A percentile compares a stretch with the other conserved stretches of the same genome.
Evolutionary conservation across 1,140 invertebrate genomes (phyloP).

Genomic region (Psilanteris sp.): DNA sequence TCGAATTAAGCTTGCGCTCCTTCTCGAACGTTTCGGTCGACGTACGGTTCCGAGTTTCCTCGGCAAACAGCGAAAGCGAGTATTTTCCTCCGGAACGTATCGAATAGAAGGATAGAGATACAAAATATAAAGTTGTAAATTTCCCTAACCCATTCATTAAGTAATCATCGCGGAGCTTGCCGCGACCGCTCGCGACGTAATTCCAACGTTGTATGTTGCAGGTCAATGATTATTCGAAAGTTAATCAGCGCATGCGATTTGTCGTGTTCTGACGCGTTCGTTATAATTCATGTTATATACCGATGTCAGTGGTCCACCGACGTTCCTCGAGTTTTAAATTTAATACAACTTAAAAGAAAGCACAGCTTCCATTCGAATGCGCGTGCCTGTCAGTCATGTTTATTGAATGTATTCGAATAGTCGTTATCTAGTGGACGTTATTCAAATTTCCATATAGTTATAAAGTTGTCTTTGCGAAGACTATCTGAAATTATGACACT

Average conservation of each 20-base stretch:
- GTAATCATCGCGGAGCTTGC: slow-evolving; percentile 7
- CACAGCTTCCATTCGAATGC: slow-evolving; percentile 13
- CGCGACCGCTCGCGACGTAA: background rate
- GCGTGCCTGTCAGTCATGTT: slow-evolving; percentile 23
- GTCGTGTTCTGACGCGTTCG: too few relatives aligned
- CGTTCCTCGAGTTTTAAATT: slow-evolving; percentile 31
- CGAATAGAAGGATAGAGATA: slow-evolving; percentile 4
- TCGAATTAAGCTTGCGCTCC: slow-evolving; percentile 32
- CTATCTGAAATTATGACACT: too few relatives aligned
- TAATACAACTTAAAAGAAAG: too few relatives aligned
- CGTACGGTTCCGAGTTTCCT: background rate
- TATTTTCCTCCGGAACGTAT: too few relatives aligned
- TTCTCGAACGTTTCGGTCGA: slow-evolving; percentile 13
- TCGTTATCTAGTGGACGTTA: too few relatives aligned
- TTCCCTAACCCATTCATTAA: background rate
- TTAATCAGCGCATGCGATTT: slow-evolving; percentile 33
- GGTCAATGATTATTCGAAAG: slow-evolving; percentile 1
- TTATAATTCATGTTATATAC: too few relatives aligned
- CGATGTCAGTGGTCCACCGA: slow-evolving; percentile 13
- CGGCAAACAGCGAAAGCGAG: too few relatives aligned
- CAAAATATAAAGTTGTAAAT: slow-evolving; percentile 22
- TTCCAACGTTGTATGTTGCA: background rate
- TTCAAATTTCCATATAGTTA: slow-evolving; percentile 10
- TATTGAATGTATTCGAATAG: slow-evolving; percentile 34
- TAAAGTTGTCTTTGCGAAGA: slow-evolving; percentile 1